Evolutionary conservation across 2,797 vertebrate genomes (phyloP).

Genomic region (Hypotaenidia philippensis): DNA sequence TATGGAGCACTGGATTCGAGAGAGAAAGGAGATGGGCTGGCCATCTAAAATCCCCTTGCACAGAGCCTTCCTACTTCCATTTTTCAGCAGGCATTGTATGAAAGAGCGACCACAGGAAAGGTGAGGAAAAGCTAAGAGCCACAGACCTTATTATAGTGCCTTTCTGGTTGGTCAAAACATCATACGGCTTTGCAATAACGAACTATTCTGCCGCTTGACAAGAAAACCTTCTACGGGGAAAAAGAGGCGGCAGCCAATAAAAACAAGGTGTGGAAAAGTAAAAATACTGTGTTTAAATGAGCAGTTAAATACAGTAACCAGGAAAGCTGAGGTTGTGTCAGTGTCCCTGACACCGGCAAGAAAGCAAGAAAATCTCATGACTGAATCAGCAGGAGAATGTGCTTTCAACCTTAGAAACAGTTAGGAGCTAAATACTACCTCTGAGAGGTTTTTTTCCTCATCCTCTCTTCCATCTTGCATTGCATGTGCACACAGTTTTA

Average conservation of each 20-base stretch:
- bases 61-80: background rate
- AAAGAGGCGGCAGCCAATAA: slow-evolving; percentile 16
- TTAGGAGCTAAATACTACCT: background rate
- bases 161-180: background rate
- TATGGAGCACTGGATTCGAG: background rate
- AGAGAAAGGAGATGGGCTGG: background rate
- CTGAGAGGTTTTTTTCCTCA: background rate
- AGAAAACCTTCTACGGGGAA: slow-evolving; percentile 19
- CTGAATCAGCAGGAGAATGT: background rate
- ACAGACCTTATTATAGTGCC: background rate
- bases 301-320: slow-evolving; percentile 22
- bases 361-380: slow-evolving; percentile 1
- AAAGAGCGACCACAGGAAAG: background rate
- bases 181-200: slow-evolving; percentile 12
- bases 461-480: background rate
- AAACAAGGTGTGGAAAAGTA: slow-evolving; percentile 16
- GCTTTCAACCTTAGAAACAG: background rate
- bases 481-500: background rate
- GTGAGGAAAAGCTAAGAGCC: background rate
- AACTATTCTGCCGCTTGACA: slow-evolving; percentile 32
- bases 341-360: background rate
- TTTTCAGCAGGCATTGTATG: background rate
- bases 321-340: background rate
- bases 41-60: background rate
- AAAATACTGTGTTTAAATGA: slow-evolving; percentile 29